A percentile compares a stretch with the other conserved stretches of the same genome.
phyloP scores from a whole-genome alignment of 2,888 invertebrate genomes.

The Drosophila quinaria region DNA sequence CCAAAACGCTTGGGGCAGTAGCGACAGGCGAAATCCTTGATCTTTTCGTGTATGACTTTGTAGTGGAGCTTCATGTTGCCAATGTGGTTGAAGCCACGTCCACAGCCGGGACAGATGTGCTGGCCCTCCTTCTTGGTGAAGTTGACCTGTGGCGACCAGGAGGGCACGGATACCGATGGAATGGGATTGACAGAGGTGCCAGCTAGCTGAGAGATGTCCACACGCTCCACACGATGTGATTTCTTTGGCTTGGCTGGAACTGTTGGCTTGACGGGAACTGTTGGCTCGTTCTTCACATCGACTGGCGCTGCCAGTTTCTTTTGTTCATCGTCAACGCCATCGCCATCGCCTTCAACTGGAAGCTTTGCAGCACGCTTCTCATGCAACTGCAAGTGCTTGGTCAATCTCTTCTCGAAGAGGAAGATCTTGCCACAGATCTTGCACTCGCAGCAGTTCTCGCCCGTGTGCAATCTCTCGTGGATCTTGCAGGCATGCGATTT shows the following conservation, averaged over 20 bases:
- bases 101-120: slow-evolving; percentile 83
- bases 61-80: slow-evolving; percentile 83
- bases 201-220: slow-evolving; percentile 81
- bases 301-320: not conserved
- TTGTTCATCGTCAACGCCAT: not conserved
- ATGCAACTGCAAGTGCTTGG: slow-evolving; percentile 81
- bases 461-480: slow-evolving; percentile 82
- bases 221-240: slow-evolving; percentile 32
- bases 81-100: slow-evolving; percentile 82
- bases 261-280: slow-evolving; percentile 23
- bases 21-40: slow-evolving; percentile 83
- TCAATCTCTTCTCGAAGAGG: slow-evolving; percentile 80
- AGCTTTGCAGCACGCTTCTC: slow-evolving; percentile 72
- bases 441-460: slow-evolving; percentile 82
- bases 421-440: slow-evolving; percentile 82
- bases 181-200: slow-evolving; percentile 83
- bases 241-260: slow-evolving; percentile 46
- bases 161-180: slow-evolving; percentile 80
- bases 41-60: slow-evolving; percentile 83
- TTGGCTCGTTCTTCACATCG: not conserved
- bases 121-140: slow-evolving; percentile 84
- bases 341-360: not conserved
- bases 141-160: slow-evolving; percentile 83
- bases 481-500: slow-evolving; percentile 82
- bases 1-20: slow-evolving; percentile 84